Conservation (phyloP, 2,888 invertebrate species). For the Phaonia tiefii region DNA sequence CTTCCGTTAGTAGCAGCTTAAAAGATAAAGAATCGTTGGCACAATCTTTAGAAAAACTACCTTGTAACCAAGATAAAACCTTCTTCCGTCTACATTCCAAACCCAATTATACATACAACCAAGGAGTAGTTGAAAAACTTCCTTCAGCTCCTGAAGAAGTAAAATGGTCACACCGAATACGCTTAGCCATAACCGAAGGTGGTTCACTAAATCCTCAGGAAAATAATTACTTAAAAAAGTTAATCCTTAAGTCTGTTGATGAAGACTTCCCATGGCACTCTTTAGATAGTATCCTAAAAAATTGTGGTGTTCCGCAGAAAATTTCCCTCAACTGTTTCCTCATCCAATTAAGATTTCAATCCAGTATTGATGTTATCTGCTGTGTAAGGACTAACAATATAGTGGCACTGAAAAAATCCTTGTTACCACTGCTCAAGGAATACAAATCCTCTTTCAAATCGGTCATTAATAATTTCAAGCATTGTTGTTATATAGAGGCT, state of each 20-base stretch:
- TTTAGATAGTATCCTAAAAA: neutral
- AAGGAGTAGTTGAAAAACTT: too few relatives aligned
- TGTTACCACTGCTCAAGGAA: conserved; percentile 57
- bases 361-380: conserved; percentile 64
- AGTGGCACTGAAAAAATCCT: conserved; percentile 57
- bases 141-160: too few relatives aligned
- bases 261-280: neutral
- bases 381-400: conserved; percentile 66
- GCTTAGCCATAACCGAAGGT: too few relatives aligned
- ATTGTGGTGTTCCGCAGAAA: neutral
- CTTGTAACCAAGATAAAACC: neutral
- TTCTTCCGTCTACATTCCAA: too few relatives aligned
- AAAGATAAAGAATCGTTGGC: too few relatives aligned
- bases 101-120: too few relatives aligned
- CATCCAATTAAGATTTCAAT: conserved; percentile 67
- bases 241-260: too few relatives aligned
- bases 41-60: too few relatives aligned
- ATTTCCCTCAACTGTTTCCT: conserved; percentile 12
- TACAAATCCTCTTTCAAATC: conserved; percentile 63
- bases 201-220: too few relatives aligned
- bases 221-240: too few relatives aligned
- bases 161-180: too few relatives aligned
- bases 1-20: too few relatives aligned
- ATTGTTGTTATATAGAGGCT: conserved; percentile 67
- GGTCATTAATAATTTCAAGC: conserved; percentile 63